Evolutionary conservation across 2,797 vertebrate species (phyloP), one percentile per base, ranked within the genome.

Genomic region (Eulemur mongoz): DNA sequence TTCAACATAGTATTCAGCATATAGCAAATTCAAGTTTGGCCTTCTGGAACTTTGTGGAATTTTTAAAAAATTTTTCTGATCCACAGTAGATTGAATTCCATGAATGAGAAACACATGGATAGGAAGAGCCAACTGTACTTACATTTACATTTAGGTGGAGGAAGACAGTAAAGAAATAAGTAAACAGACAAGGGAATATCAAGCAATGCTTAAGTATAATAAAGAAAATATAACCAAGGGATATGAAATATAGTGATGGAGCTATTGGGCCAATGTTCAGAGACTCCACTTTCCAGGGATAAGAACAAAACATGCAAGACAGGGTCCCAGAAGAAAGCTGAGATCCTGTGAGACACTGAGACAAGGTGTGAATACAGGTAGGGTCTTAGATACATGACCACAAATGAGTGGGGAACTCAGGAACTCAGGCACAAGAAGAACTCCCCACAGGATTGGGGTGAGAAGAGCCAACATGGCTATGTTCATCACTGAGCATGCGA

Each of bases 141-240:
- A n/a, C 13, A 92, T 65, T 81, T 96, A n/a, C 13, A 92, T 65
- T 93, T 54, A 35, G 13, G 76, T 94, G 25, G n/a, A 67, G 30
- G 6, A 78, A 82, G 35, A 67, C 0, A 73, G 43, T 30, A 23
- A 48, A 38, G 57, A 89, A 80, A 84, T 20, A 76, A 93, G 76
- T 23, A 70, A 89, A 78, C 25, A 61, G 61, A 50, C 12, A 91
- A 89, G 25, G 4, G 79, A 84, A 23, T 43, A 63, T 3, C 12
- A 78, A 91, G 30, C 12, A 70, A 13, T 75, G 13, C 20, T 50
- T 73, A 75, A 88, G 14, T 32, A 59, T 52, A 83, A 65, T 10
- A 70, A 85, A 91, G 22, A 70, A 97, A 69, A 84, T 72, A 76
- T 11, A 93, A 84, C n/a, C 54, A 72, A 54, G 38, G 83, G 43